Evolutionary conservation across 2,113 vertebrate species (phyloP).

Genomic region (Morone saxatilis): DNA sequence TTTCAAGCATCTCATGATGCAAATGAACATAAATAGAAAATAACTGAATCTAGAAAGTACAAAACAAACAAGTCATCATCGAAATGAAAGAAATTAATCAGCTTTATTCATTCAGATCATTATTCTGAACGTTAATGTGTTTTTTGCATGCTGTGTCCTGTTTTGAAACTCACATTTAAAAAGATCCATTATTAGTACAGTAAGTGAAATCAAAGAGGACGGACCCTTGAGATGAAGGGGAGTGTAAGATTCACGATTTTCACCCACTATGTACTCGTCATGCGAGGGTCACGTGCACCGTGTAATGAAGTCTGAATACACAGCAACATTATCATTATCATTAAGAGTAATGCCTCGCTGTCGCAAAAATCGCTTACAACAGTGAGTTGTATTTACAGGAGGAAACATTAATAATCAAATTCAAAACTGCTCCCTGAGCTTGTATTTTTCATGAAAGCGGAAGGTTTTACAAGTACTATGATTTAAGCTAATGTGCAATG

Average conservation of each 20-base stretch:
- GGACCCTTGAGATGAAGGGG: not conserved
- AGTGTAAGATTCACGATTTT: not conserved
- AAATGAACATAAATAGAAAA: not conserved
- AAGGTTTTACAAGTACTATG: not conserved
- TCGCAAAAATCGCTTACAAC: not conserved
- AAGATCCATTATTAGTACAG: not conserved
- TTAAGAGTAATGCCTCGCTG: not conserved
- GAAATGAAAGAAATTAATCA: not conserved
- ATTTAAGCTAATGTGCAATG: conserved; percentile 17
- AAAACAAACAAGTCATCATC: not conserved
- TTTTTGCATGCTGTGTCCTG: not conserved
- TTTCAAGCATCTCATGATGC: not conserved
- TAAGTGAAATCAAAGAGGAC: not conserved
- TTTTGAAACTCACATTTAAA: not conserved
- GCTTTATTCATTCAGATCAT: not conserved
- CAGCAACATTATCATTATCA: not conserved
- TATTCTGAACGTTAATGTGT: not conserved
- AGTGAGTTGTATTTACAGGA: not conserved
- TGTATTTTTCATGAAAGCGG: not conserved
- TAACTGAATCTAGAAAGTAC: not conserved
- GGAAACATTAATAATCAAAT: not conserved
- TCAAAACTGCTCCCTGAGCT: not conserved
- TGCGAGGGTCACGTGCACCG: conserved; percentile 36
- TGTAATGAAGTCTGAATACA: conserved; percentile 20
- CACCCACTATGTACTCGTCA: conserved; percentile 4